Base-by-base conservation (phyloP, 1,140 invertebrate species). In the Apocrypta bakeri region DNA sequence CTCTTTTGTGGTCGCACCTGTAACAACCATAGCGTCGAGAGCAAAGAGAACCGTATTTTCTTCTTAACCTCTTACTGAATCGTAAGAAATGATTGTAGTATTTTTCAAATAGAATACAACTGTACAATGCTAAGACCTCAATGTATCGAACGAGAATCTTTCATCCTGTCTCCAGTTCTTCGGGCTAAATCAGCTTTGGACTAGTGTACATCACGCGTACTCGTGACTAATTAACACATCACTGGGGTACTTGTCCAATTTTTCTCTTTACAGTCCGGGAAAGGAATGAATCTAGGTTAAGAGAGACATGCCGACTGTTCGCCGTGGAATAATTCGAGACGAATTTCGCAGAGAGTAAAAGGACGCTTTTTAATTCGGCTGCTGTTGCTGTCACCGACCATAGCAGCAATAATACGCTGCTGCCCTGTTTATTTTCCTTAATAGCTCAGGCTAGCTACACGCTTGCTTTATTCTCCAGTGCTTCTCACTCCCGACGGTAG, bases 251-350 rank as follows among this genome's bases (percentile, higher is more conserved):
- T 56, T 56, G 2, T n/a, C 17, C 14, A 1, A 17, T 56, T 21
- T 48, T 17, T 17, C 42, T 21, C 14, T 2, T 4, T 17, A 33
- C 71, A 14, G 40, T 12, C 71, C 11, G 14, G 27, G 69, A 40
- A 31, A 48, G 71, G 40, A n/a, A 73, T 48, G 71, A 73, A 73
- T 73, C 71, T 73, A 27, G 71, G 71, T 73, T 73, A 73, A 73
- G 71, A 17, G 24, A 73, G 71, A 42, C 33, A 48, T 21, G 48
- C 48, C 48, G n/a, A 21, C 48, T 17, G 48, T 56, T 56, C 17
- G 24, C 24, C 25, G 14, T 6, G 8, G 64, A 66, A 66, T 66
- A 66, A 66, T 66, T 25, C 64, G 64, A 66, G 64, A 29, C 11
- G 64, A 25, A 66, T 66, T 66, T 66, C 14, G 9, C 64, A 2